Percentiles rank a stretch among this genome's conserved stretches.
phyloP scores from a whole-genome alignment of 2,797 vertebrate species.

The Sebastes glaucus region DNA sequence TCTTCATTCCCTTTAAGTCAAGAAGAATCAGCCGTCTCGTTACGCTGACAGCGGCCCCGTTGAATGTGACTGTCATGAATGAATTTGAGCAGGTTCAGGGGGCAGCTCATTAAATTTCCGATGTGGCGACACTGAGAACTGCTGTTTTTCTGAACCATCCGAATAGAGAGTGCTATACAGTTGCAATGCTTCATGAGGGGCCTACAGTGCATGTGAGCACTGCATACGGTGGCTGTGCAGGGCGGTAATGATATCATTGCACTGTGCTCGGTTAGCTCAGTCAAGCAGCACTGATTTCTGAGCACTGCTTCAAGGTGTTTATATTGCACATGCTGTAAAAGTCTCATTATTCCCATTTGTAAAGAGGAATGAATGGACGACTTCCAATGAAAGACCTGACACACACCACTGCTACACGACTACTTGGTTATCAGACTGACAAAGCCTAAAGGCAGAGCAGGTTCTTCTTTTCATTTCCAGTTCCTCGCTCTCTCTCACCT shows the following conservation, averaged over 20 bases:
- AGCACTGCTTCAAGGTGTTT: slow-evolving; percentile 18
- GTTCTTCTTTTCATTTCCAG: slow-evolving; percentile 1
- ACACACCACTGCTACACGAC: neutral
- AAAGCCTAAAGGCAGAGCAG: neutral
- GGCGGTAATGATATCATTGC: slow-evolving; percentile 1
- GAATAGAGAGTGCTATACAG: neutral
- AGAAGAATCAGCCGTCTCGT: slow-evolving; percentile 46
- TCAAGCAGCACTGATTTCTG: slow-evolving; percentile 22
- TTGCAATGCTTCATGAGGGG: neutral
- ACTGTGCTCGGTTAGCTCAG: slow-evolving; percentile 2
- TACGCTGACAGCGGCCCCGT: slow-evolving; percentile 35
- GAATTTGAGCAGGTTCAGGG: slow-evolving; percentile 59
- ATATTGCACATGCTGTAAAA: neutral
- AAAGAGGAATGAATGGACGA: neutral
- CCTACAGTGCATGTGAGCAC: neutral
- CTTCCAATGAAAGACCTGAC: neutral
- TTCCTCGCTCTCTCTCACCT: neutral
- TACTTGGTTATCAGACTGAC: neutral
- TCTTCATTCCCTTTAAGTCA: slow-evolving; percentile 27
- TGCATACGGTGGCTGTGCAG: neutral
- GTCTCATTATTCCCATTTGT: slow-evolving; percentile 34
- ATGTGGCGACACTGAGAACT: slow-evolving; percentile 18
- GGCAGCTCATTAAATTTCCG: slow-evolving; percentile 69
- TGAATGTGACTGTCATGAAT: slow-evolving; percentile 45
- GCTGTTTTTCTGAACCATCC: slow-evolving; percentile 21